Evolutionary conservation across 2,797 vertebrate genomes (phyloP).

Genomic region (Danio choprae): DNA sequence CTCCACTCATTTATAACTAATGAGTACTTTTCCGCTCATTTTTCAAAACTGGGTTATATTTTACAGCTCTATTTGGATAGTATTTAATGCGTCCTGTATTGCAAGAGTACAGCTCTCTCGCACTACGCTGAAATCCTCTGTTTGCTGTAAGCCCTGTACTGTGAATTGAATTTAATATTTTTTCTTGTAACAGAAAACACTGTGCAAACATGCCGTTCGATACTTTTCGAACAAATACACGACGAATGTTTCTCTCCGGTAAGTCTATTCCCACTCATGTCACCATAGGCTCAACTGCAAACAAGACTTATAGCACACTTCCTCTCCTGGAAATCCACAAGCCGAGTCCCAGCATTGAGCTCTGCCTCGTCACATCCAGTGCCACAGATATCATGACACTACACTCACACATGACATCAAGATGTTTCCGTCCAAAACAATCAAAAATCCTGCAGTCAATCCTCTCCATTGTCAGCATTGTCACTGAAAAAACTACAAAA

Average conservation of each 20-base stretch:
- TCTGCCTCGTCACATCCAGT: conserved; percentile 16
- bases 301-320: conserved; percentile 10
- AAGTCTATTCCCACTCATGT: conserved; percentile 12
- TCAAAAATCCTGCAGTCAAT: conserved; percentile 36
- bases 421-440: conserved; percentile 53
- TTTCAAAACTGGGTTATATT: conserved; percentile 1
- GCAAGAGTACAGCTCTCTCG: not conserved
- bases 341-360: conserved; percentile 62
- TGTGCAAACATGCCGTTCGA: conserved; percentile 2
- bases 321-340: conserved; percentile 51
- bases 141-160: not conserved
- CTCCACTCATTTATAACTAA: conserved; percentile 5
- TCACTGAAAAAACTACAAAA: conserved; percentile 65
- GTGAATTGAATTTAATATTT: conserved; percentile 14
- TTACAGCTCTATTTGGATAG: not conserved
- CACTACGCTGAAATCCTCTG: not conserved
- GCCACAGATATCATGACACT: conserved; percentile 5
- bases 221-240: conserved; percentile 27
- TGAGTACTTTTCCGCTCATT: not conserved
- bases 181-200: not conserved
- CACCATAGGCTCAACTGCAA: conserved; percentile 10
- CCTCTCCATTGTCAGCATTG: conserved; percentile 21
- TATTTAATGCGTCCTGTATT: not conserved
- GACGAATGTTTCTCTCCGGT: not conserved
- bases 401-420: not conserved